Percentiles rank a stretch among this genome's conserved stretches.
phyloP scores from a whole-genome alignment of 2,888 invertebrate genomes.

The Tetranychus piercei region DNA sequence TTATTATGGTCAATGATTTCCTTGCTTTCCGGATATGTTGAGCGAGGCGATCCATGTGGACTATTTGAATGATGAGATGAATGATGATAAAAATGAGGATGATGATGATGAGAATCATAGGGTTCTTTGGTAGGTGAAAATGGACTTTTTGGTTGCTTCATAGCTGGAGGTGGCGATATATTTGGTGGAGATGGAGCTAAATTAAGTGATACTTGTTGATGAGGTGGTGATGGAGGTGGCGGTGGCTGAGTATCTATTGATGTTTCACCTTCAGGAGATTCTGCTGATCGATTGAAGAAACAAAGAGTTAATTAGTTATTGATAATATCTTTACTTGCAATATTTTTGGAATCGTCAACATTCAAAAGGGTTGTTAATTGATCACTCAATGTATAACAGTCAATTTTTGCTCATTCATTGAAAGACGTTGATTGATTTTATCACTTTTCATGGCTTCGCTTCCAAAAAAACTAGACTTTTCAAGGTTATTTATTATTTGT shows the following conservation, averaged over 20 bases:
- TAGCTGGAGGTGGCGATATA: background rate
- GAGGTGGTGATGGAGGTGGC: constrained; percentile 4
- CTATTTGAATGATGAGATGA: background rate
- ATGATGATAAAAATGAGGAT: background rate
- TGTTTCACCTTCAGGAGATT: constrained; percentile 6
- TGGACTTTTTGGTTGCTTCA: background rate
- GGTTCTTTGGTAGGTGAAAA: background rate
- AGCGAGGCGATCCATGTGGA: background rate
- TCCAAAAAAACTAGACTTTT: too few relatives aligned
- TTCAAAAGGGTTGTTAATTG: too few relatives aligned
- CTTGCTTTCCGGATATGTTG: background rate
- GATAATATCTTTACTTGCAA: too few relatives aligned
- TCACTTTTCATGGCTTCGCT: too few relatives aligned
- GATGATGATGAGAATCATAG: background rate
- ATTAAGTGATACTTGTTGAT: constrained; percentile 1
- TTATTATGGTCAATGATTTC: background rate
- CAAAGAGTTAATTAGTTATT: background rate
- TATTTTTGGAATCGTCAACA: too few relatives aligned
- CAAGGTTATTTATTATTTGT: too few relatives aligned
- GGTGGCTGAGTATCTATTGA: constrained; percentile 1
- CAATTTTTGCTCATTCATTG: too few relatives aligned
- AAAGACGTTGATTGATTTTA: too few relatives aligned
- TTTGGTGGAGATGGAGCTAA: background rate
- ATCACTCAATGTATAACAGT: too few relatives aligned
- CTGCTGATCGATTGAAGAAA: background rate